These are phyloP conservation scores for Oenanthe melanoleuca DNA, from an alignment of 2,113 vertebrate genomes.

Conservation along the genomic window DNA sequence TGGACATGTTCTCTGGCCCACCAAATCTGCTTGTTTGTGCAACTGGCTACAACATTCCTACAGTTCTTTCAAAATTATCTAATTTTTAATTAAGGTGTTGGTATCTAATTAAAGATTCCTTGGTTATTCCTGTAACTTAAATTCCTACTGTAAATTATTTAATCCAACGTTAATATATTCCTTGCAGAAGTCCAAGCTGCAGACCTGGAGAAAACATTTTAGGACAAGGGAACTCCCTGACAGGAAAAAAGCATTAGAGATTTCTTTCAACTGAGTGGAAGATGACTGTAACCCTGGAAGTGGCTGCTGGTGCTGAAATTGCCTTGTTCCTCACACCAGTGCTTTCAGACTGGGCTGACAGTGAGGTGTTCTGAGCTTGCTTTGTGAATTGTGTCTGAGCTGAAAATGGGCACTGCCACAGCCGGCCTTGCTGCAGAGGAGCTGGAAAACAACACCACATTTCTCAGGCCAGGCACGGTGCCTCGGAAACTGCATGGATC, in stretches of 20 bases:
- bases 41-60: background rate
- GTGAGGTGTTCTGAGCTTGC: too few species aligned
- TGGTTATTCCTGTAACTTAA: background rate
- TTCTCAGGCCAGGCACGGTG: accelerated
- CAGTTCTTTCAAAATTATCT: background rate
- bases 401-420: accelerated
- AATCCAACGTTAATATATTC: background rate
- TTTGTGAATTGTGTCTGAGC: background rate
- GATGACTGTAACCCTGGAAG: background rate
- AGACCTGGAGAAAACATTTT: background rate
- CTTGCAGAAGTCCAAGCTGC: background rate
- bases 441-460: accelerated
- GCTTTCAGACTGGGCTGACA: background rate
- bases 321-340: accelerated
- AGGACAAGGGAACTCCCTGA: background rate
- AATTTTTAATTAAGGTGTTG: background rate
- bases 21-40: background rate
- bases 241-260: background rate
- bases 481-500: accelerated
- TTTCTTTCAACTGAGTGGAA: background rate
- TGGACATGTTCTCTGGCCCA: background rate
- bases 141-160: background rate
- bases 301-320: background rate
- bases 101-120: background rate
- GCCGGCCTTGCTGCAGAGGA: accelerated